These are phyloP conservation scores for Cliona cf. orientalis DNA, from an alignment of 37 sponge, comb jelly and placozoan species.

Conservation along the genomic window DNA sequence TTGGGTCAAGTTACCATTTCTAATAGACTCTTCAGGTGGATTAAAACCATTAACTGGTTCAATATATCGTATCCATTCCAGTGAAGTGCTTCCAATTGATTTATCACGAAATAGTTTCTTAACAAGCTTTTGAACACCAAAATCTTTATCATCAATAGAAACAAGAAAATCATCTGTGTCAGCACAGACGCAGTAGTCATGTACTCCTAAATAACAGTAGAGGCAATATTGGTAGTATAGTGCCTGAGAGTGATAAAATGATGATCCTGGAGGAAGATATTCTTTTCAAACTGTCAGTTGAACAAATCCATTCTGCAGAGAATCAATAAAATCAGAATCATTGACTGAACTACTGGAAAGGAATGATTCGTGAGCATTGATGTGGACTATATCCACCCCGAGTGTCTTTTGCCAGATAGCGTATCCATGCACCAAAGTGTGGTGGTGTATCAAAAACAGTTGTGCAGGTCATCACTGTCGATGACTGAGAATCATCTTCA, in stretches of 20 bases:
- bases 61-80: too few relatives aligned
- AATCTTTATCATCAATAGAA: not conserved
- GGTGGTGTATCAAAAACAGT: not conserved
- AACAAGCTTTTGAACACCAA: too few relatives aligned
- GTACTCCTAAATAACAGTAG: not conserved
- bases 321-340: not conserved
- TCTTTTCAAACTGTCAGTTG: not conserved
- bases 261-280: not conserved
- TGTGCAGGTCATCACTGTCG: not conserved
- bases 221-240: not conserved
- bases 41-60: too few relatives aligned
- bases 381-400: not conserved
- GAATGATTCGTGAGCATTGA: constrained; percentile 5
- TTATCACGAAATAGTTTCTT: too few relatives aligned
- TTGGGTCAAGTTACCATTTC: too few relatives aligned
- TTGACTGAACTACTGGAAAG: not conserved
- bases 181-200: not conserved
- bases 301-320: not conserved
- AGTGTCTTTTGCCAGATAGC: not conserved
- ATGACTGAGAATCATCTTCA: too few relatives aligned
- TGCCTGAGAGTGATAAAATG: not conserved
- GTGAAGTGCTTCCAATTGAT: too few relatives aligned
- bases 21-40: too few relatives aligned
- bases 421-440: not conserved
- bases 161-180: constrained; percentile 12